Evolutionary conservation across 2,797 vertebrate genomes (phyloP).

Genomic region (Pangasius sanitwongsei): DNA sequence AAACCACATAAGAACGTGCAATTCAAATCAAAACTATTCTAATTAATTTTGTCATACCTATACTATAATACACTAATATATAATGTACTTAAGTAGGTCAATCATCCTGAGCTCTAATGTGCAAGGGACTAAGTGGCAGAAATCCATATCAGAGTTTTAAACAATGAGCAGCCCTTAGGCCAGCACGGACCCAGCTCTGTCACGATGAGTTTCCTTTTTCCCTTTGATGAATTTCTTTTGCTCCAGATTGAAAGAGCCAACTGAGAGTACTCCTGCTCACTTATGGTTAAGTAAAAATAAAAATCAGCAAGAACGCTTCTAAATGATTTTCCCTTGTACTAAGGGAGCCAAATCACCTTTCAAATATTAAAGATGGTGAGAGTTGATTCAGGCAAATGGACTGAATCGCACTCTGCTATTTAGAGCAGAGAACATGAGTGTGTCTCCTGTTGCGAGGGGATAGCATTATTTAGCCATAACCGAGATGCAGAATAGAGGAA

Average conservation of each 20-base stretch:
- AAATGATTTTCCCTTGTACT: conserved; percentile 63
- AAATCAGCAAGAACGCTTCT: conserved; percentile 67
- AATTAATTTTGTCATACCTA: background rate
- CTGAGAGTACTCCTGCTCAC: conserved; percentile 60
- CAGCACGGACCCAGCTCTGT: conserved; percentile 14
- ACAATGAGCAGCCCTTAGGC: conserved; percentile 32
- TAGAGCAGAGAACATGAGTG: conserved; percentile 36
- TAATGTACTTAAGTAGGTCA: conserved; percentile 15
- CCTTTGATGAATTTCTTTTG: conserved; percentile 62
- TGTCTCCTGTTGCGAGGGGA: conserved; percentile 51
- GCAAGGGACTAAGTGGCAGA: conserved; percentile 19
- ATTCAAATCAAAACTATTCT: conserved; percentile 7
- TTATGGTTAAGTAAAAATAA: conserved; percentile 61
- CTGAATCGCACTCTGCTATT: conserved; percentile 61
- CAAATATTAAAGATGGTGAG: conserved; percentile 65
- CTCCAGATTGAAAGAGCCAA: conserved; percentile 55
- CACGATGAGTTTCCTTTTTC: conserved; percentile 49
- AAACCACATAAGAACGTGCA: background rate
- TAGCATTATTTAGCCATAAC: conserved; percentile 58
- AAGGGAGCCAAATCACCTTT: conserved; percentile 63
- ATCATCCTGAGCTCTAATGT: conserved; percentile 13
- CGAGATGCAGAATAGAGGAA: conserved; percentile 45
- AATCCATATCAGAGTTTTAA: conserved; percentile 31
- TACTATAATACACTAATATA: background rate
- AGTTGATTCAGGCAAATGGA: conserved; percentile 70